Evolutionary conservation across 53 echinoderm and acorn worm genomes (phyloP).

Genomic region (Echinometra lucunter): DNA sequence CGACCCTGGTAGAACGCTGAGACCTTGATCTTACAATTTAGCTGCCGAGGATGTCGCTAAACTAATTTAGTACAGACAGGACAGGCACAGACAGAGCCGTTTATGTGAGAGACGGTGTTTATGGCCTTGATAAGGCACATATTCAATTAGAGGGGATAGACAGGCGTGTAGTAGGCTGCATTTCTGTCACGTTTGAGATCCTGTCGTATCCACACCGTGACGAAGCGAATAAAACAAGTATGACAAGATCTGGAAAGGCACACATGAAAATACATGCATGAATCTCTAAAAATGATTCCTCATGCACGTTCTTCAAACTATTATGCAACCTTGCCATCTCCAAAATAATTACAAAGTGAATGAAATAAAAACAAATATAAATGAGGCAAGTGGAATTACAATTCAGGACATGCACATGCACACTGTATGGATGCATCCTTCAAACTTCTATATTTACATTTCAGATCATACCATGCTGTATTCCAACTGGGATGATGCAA

Average conservation of each 20-base stretch:
- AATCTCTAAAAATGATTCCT: too few relatives aligned
- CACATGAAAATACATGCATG: background rate
- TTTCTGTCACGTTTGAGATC: background rate
- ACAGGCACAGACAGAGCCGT: slow-evolving; percentile 14
- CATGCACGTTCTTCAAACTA: background rate
- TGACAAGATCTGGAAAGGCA: background rate
- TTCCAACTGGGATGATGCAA: too few relatives aligned
- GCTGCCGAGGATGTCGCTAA: background rate
- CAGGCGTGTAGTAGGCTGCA: background rate
- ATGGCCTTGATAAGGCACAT: background rate
- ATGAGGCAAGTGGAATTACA: too few relatives aligned
- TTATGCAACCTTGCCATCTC: too few relatives aligned
- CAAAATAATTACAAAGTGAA: too few relatives aligned
- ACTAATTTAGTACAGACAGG: slow-evolving; percentile 20
- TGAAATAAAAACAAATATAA: too few relatives aligned
- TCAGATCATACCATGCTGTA: too few relatives aligned
- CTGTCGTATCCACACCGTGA: background rate
- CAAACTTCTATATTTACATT: too few relatives aligned
- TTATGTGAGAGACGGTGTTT: background rate
- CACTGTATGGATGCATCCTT: too few relatives aligned
- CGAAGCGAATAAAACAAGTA: background rate
- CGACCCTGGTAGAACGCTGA: background rate
- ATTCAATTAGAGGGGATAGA: background rate
- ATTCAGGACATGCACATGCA: too few relatives aligned
- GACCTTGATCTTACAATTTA: background rate